Evolutionary conservation across 2,113 vertebrate species (phyloP), one percentile per base, ranked within the genome.

Genomic region (Pungitius pungitius): DNA sequence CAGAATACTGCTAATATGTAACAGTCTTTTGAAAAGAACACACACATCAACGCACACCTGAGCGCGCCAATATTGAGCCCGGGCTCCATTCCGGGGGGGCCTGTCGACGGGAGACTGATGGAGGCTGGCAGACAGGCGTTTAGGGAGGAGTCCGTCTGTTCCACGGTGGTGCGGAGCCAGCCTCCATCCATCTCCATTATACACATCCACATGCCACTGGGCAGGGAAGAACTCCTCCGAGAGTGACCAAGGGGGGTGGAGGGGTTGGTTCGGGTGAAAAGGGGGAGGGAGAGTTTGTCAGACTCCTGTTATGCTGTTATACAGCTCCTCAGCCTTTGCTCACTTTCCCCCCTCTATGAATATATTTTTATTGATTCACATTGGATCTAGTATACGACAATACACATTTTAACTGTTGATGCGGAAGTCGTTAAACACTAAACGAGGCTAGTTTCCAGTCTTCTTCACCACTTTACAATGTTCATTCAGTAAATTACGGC

Each of bases 121-220:
- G 87, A 83, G 86, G 70, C 69, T 91, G 91, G 89, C 90, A 88
- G 90, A 86, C 80, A 83, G 81, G 87, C 86, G 83, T 91, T 89
- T 88, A 84, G 89, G 90, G 91, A 93, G 87, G 88, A 90, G 90
- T 82, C 76, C 75, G 82, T 91, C 91, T 89, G 85, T 81, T 90
- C 82, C 78, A 67, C 75, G n/a, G 87, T 73, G 87, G 78, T 77
- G 82, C 83, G 47, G 85, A 86, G 88, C 87, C 82, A 85, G 88
- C 83, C 82, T 62, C 80, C 90, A 93, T 93, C 91, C 82, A 90
- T 93, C 92, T 92, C 91, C 89, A 92, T 90, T 92, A 92, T 18
- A 83, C 87, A 82, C 85, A 86, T 92, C 88, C 88, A 89, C 82
- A 91, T 92, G 90, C 86, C 88, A 90, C 74, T 78, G 82, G 81